Base-by-base conservation (phyloP, 2,113 vertebrate genomes). In the Hydrolagus affinis region DNA sequence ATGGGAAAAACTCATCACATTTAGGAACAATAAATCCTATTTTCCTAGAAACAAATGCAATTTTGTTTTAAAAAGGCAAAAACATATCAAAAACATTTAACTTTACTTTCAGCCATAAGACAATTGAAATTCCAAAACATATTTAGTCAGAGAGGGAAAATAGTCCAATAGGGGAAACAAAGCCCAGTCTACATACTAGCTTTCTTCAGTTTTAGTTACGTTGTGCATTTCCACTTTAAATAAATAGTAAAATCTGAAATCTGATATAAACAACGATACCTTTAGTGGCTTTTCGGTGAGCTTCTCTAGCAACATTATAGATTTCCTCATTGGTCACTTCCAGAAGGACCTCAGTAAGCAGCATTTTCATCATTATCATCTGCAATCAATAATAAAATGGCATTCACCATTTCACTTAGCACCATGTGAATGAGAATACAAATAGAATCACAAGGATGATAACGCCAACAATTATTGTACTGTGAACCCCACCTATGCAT, bases 301-400 rank as follows among this genome's bases (percentile, higher is more conserved):
- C 92, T 70, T 99, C 97, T 93, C 95, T 96, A 89, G 96, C 96
- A 88, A 99, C 92, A 0, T 95, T 95, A 89, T 93, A 93, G 89
- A 99, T 98, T 91, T 99, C 98, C 91, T 99, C 98, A 90, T 98
- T 98, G 83, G 98, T 99, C 85, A 99, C 97, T 90, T 98, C 97
- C 4, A 99, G 93, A 57, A 99, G 94, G 90, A 99, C 98, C 90
- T 99, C 98, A 25, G 98, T 99, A 88, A 99, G 93, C 87, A 99
- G 92, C 83, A 95, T 98, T 94, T 99, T 99, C 86, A 97, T 99
- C 91, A 98, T 89, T 86, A 98, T 87, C 95, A 99, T 98, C 98
- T 98, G 89, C 87, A 69, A 12, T 80, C 28, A 64, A 66, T 3
- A 83, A 23, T 11, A 76, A 15, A 76, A 76, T 14, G n/a, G 32